These are phyloP conservation scores for Mirza zaza DNA, from an alignment of 2,113 vertebrate genomes.

Conservation along the genomic window DNA sequence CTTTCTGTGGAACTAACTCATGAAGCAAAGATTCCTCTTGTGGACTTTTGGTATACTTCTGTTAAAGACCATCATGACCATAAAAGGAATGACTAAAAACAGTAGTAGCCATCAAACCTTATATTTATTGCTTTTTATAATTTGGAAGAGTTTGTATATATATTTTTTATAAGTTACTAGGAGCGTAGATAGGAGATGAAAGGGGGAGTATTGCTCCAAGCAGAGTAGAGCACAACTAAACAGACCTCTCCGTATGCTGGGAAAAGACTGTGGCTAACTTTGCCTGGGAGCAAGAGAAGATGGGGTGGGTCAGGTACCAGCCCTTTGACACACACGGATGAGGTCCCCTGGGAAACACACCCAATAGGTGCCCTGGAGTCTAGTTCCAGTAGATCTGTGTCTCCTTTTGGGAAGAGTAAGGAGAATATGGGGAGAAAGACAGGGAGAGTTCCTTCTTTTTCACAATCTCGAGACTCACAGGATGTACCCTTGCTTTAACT, in stretches of 20 bases:
- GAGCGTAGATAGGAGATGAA: background rate
- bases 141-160: background rate
- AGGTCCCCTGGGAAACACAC: background rate
- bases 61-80: background rate
- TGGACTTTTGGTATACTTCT: background rate
- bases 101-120: background rate
- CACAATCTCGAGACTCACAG: background rate
- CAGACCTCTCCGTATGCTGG: fast-evolving
- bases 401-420: background rate
- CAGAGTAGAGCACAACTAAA: background rate
- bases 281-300: background rate
- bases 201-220: background rate
- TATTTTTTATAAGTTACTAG: background rate
- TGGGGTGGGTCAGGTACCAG: no score
- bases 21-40: background rate
- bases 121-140: constrained; percentile 8
- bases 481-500: background rate
- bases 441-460: background rate
- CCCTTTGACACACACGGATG: background rate
- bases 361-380: background rate
- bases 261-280: background rate
- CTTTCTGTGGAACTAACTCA: constrained; percentile 1
- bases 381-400: background rate
- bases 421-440: background rate
- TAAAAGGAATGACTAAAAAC: background rate